Evolutionary conservation across 2,113 vertebrate species (phyloP).

Genomic region (Pterophyllum scalare): DNA sequence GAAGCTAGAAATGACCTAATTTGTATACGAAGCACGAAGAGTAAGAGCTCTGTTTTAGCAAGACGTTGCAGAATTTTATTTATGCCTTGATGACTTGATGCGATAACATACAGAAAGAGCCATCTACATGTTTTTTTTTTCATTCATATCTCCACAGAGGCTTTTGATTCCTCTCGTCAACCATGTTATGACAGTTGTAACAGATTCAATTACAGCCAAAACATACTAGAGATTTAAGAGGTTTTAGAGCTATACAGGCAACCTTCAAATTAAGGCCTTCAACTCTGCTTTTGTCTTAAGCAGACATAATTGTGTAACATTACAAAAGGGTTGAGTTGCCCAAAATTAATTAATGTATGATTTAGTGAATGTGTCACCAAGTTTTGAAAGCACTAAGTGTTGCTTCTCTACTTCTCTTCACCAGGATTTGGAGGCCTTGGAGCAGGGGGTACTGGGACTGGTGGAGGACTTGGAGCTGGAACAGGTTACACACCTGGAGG

Average conservation of each 20-base stretch:
- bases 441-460: constrained; percentile 47
- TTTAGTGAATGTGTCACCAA: neutral
- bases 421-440: constrained; percentile 55
- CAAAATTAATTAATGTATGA: constrained; percentile 46
- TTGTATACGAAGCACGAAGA: neutral
- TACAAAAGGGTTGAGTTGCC: constrained; percentile 30
- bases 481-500: constrained; percentile 56
- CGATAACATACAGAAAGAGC: no score
- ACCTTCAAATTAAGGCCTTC: constrained; percentile 39
- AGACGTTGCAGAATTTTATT: neutral
- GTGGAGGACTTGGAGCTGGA: constrained; percentile 48
- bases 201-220: neutral
- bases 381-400: constrained; percentile 7
- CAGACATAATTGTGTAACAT: neutral
- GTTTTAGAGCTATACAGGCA: neutral
- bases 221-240: neutral
- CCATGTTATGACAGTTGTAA: neutral
- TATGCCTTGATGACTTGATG: neutral
- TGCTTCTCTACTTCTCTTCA: constrained; percentile 16
- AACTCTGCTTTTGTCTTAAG: neutral
- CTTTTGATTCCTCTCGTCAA: constrained; percentile 7
- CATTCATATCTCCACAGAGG: neutral
- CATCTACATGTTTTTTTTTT: neutral
- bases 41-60: neutral
- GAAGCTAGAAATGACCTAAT: neutral